phyloP scores from a whole-genome alignment of 2,797 vertebrate genomes.

The Oreochromis grahami region DNA sequence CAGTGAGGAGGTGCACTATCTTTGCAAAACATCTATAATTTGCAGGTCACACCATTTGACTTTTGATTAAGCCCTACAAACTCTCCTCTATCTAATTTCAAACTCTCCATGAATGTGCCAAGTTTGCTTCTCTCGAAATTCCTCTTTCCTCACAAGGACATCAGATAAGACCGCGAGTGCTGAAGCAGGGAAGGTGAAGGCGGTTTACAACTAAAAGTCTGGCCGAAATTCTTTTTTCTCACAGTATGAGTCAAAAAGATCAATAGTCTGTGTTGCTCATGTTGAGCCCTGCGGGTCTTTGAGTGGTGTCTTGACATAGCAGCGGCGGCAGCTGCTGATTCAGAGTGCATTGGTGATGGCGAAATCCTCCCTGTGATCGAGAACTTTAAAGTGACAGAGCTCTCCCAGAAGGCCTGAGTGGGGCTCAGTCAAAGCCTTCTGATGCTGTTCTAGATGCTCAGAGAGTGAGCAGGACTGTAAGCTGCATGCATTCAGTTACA shows the following conservation, averaged over 20 bases:
- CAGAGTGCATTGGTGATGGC: conserved; percentile 35
- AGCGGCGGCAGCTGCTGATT: conserved; percentile 23
- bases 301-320: conserved; percentile 41
- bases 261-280: conserved; percentile 49
- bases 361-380: conserved; percentile 52
- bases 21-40: conserved; percentile 40
- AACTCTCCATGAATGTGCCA: conserved; percentile 12
- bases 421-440: conserved; percentile 38
- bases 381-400: conserved; percentile 44
- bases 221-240: conserved; percentile 27
- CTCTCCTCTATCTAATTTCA: neutral
- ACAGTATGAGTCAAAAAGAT: conserved; percentile 38
- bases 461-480: conserved; percentile 12
- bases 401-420: conserved; percentile 39
- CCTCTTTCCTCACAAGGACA: conserved; percentile 25
- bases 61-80: conserved; percentile 31
- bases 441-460: conserved; percentile 16
- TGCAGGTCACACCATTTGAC: neutral
- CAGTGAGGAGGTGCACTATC: conserved; percentile 4
- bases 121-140: conserved; percentile 27
- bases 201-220: conserved; percentile 15
- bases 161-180: conserved; percentile 9
- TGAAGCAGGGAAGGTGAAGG: neutral
- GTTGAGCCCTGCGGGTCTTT: conserved; percentile 43
- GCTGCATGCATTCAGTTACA: conserved; percentile 17